Base-by-base conservation (phyloP, 2,888 invertebrate species). In the Taphrorychus bicolor region DNA sequence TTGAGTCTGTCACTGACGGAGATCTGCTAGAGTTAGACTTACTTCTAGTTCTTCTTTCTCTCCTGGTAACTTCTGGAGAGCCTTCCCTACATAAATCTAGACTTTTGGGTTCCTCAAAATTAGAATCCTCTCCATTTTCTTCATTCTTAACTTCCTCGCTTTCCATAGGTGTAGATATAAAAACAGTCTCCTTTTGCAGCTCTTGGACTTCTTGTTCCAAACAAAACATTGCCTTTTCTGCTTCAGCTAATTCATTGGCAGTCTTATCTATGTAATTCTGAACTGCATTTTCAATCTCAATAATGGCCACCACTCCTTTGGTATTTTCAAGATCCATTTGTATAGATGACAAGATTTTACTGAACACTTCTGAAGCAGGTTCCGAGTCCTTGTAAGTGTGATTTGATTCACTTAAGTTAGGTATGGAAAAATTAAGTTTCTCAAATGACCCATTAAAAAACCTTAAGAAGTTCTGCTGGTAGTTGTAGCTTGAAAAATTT, bases 371-470 rank as follows among this genome's bases (percentile, higher is more conserved):
- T 1, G 81, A 80, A 7, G 76, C 66, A 11, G 76, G 74, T 64
- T 79, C 77, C 0, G 78, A 74, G 22, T 76, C 74, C 72, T 78
- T 79, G 59, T 81, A 82, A n/a, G 70, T 72, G 66, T 79, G 77
- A 59, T 76, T 77, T 0, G 78, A 71, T 73, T 82, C 80, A 69
- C 79, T 79, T 49, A 82, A 71, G 71, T 88, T 88, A 2, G 84
- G 84, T 52, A 88, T 86, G 60, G 76, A 78, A 59, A 82, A 63
- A 5, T 79, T 85, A 72, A 87, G 79, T 71, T 83, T 82, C 72
- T 87, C 86, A 78, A 85, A 86, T 79, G 83, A 82, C 56, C 83
- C 83, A 73, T 84, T 85, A 72, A 84, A 85, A 24, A 86, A 86
- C 24, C 66, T 62, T 5, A 54, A 19, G 42, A 71, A 71, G 54